Evolutionary conservation across 2,888 invertebrate genomes (phyloP).

Genomic region (Desoria tigrina): DNA sequence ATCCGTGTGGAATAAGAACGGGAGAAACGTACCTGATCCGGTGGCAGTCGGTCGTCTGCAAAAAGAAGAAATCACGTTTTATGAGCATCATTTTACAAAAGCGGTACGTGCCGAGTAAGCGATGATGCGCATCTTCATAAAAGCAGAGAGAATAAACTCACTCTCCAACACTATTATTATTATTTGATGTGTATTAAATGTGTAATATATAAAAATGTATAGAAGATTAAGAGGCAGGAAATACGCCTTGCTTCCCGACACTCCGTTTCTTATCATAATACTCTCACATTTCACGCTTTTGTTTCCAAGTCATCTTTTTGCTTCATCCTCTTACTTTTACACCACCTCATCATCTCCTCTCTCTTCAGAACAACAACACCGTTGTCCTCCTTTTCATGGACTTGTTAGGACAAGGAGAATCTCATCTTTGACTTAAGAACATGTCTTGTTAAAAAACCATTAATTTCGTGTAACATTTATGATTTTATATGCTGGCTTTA

Average conservation of each 20-base stretch:
- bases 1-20: slow-evolving; percentile 20
- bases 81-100: slow-evolving; percentile 42
- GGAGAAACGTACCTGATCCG: slow-evolving; percentile 48
- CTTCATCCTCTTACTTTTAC: slow-evolving; percentile 9
- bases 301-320: slow-evolving; percentile 33
- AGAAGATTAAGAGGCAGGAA: slow-evolving; percentile 45
- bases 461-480: too few relatives aligned
- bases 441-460: too few relatives aligned
- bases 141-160: slow-evolving; percentile 22
- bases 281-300: slow-evolving; percentile 52
- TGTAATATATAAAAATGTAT: slow-evolving; percentile 17
- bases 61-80: slow-evolving; percentile 51
- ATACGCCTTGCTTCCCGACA: slow-evolving; percentile 46
- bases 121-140: slow-evolving; percentile 52
- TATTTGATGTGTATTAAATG: slow-evolving; percentile 27
- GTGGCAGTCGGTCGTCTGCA: slow-evolving; percentile 50
- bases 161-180: too few relatives aligned
- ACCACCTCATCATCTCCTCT: too few relatives aligned
- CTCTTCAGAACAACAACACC: too few relatives aligned
- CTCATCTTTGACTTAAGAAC: too few relatives aligned
- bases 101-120: slow-evolving; percentile 47
- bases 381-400: too few relatives aligned
- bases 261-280: slow-evolving; percentile 51
- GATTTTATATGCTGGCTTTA: too few relatives aligned
- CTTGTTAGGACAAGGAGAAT: too few relatives aligned